phyloP scores from a whole-genome alignment of 2,797 vertebrate species.

The Mormyrops boulengeri region DNA sequence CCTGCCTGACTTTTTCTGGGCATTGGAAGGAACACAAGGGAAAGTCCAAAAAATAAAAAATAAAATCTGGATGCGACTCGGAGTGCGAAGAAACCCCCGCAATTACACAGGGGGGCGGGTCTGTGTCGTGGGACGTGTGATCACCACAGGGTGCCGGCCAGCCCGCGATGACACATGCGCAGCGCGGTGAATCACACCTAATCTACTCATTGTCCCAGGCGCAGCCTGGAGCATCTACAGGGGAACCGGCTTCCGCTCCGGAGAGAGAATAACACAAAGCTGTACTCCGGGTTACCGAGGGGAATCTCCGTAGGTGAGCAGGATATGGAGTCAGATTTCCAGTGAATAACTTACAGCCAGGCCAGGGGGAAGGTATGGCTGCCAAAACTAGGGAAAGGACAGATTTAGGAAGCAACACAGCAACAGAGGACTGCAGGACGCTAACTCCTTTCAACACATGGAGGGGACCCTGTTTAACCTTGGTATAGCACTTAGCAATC shows the following conservation, averaged over 20 bases:
- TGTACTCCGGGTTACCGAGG: neutral
- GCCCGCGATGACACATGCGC: neutral
- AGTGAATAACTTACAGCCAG: neutral
- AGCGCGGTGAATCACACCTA: constrained; percentile 12
- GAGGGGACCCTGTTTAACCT: neutral
- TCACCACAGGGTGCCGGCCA: neutral
- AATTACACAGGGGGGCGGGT: neutral
- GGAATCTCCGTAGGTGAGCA: neutral
- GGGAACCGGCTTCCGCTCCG: neutral
- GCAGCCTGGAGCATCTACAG: neutral
- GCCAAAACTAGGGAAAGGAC: neutral
- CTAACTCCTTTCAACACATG: neutral
- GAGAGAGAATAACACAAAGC: neutral
- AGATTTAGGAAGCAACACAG: neutral
- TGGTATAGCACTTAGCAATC: neutral
- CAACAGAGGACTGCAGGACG: neutral
- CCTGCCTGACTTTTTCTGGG: neutral
- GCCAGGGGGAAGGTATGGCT: neutral
- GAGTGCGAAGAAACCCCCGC: neutral
- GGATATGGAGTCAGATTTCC: neutral
- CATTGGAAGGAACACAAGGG: neutral
- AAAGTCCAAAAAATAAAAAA: constrained; percentile 3
- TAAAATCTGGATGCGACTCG: neutral
- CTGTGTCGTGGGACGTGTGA: neutral
- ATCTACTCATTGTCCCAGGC: constrained; percentile 2